Percentiles rank a stretch among this genome's conserved stretches.
phyloP scores from a whole-genome alignment of 2,797 vertebrate species.

The Steatocranus sp. region DNA sequence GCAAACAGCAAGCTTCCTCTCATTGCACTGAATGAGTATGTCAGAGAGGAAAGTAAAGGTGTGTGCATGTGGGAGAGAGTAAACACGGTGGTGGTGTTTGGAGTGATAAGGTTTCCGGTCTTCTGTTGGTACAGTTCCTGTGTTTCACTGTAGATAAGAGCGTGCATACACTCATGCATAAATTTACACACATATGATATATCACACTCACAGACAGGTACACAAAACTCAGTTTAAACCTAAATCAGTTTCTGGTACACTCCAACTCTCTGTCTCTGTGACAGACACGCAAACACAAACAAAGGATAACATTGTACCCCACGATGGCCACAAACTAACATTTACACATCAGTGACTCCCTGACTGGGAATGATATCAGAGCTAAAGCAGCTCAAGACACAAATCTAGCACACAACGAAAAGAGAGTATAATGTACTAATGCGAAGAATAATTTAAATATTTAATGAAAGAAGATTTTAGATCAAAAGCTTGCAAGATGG shows the following conservation, averaged over 20 bases:
- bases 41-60: constrained; percentile 40
- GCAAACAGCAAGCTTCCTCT: constrained; percentile 17
- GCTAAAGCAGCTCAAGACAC: not conserved
- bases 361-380: constrained; percentile 15
- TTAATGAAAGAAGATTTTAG: not conserved
- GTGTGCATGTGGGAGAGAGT: constrained; percentile 25
- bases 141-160: constrained; percentile 63
- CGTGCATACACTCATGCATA: constrained; percentile 24
- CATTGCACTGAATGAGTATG: constrained; percentile 35
- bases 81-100: constrained; percentile 54
- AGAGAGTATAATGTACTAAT: not conserved
- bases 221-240: not conserved
- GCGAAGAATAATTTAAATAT: not conserved
- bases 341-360: constrained; percentile 6
- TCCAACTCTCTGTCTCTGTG: not conserved
- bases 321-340: constrained; percentile 13
- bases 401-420: not conserved
- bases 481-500: not conserved
- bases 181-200: constrained; percentile 25
- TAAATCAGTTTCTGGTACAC: not conserved
- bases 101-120: constrained; percentile 64
- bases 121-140: constrained; percentile 67
- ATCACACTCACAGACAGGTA: not conserved
- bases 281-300: not conserved
- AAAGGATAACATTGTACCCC: not conserved